phyloP scores from a whole-genome alignment of 2,888 invertebrate species.

The Perizoma affinitatum region DNA sequence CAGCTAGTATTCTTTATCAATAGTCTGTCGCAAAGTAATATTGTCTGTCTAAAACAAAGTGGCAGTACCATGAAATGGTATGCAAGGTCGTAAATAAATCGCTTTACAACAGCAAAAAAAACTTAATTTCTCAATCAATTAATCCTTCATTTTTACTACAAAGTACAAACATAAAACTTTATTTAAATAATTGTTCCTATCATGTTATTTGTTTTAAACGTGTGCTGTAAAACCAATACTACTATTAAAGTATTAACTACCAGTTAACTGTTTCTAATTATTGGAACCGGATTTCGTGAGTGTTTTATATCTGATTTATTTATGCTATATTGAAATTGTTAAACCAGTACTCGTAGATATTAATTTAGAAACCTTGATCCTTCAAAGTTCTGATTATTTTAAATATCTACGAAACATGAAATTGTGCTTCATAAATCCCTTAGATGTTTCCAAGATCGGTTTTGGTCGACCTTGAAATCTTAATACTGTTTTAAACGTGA shows the following conservation, averaged over 20 bases:
- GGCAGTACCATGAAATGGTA: too few relatives aligned
- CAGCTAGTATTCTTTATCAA: too few relatives aligned
- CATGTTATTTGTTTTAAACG: slow-evolving; percentile 14
- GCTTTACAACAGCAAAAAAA: not conserved
- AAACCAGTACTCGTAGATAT: slow-evolving; percentile 7
- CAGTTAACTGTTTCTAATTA: slow-evolving; percentile 10
- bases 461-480: too few relatives aligned
- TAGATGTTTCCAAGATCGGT: too few relatives aligned
- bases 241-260: slow-evolving; percentile 8
- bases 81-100: not conserved
- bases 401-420: too few relatives aligned
- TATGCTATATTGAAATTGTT: slow-evolving; percentile 2
- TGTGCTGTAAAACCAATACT: slow-evolving; percentile 12
- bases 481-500: too few relatives aligned
- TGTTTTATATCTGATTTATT: slow-evolving; percentile 11
- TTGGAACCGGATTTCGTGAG: slow-evolving; percentile 19
- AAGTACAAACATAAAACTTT: not conserved
- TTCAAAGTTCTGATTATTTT: too few relatives aligned
- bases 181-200: not conserved
- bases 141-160: not conserved
- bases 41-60: too few relatives aligned
- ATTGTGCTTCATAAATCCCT: too few relatives aligned
- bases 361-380: slow-evolving; percentile 4
- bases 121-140: not conserved
- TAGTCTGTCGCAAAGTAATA: too few relatives aligned